These are phyloP conservation scores for Odontamblyopus lacepedii DNA, from an alignment of 2,797 vertebrate genomes.

Conservation along the genomic window DNA sequence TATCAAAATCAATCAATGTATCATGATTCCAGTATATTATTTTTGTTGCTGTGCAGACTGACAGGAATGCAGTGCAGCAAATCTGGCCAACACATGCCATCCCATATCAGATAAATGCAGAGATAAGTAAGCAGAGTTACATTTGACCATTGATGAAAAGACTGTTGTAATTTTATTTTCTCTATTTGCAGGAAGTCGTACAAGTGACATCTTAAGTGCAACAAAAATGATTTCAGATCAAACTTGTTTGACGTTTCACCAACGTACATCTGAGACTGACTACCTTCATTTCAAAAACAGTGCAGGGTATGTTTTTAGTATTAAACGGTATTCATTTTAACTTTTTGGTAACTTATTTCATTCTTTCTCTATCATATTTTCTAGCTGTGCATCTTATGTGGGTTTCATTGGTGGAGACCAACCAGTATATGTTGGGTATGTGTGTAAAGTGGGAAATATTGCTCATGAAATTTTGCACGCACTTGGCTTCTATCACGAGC, in stretches of 20 bases:
- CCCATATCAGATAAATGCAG: conserved; percentile 42
- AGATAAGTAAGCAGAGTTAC: conserved; percentile 34
- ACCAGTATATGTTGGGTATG: conserved; percentile 9
- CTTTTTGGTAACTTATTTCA: background rate
- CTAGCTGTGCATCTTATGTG: conserved; percentile 67
- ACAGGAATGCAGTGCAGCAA: conserved; percentile 35
- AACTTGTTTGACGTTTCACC: conserved; percentile 63
- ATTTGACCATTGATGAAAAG: background rate
- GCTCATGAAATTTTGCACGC: conserved; percentile 72
- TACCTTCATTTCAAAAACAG: conserved; percentile 46
- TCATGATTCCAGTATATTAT: background rate
- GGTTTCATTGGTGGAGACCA: conserved; percentile 57
- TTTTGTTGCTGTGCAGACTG: conserved; percentile 9
- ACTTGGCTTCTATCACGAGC: conserved; percentile 72
- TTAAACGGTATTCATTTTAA: background rate
- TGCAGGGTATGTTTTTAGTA: conserved; percentile 30
- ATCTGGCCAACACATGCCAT: conserved; percentile 40
- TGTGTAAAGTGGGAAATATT: conserved; percentile 59
- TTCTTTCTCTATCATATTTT: background rate
- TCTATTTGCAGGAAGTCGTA: conserved; percentile 25
- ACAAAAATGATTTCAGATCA: conserved; percentile 50
- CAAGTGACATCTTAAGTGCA: conserved; percentile 30
- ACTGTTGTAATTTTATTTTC: too few species aligned
- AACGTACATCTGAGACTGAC: conserved; percentile 28
- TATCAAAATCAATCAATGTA: background rate